A percentile compares a stretch with the other conserved stretches of the same genome.
phyloP scores from a whole-genome alignment of 2,797 vertebrate species.

The Heteromormyrus szaboi region DNA sequence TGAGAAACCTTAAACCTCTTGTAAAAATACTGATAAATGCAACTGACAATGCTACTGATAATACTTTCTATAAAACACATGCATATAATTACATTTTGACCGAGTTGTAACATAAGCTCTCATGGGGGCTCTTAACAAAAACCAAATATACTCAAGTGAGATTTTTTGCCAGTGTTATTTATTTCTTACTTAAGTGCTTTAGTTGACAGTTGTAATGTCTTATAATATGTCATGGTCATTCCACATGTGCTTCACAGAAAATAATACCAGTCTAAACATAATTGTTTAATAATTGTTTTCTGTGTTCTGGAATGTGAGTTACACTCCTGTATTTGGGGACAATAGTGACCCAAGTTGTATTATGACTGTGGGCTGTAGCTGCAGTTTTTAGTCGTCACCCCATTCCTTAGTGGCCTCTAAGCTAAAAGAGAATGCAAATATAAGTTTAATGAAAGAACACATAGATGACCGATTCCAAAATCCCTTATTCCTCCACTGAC shows the following conservation, averaged over 20 bases:
- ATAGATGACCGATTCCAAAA: neutral
- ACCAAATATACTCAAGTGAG: neutral
- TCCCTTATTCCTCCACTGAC: neutral
- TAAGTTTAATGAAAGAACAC: neutral
- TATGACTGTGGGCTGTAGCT: neutral
- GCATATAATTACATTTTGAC: neutral
- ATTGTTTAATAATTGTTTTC: neutral
- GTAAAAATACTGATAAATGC: neutral
- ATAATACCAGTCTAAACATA: neutral
- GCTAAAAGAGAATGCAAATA: neutral
- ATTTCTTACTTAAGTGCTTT: neutral
- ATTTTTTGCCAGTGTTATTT: neutral
- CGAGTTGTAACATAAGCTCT: neutral
- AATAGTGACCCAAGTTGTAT: neutral
- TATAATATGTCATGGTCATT: neutral
- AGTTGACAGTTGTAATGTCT: neutral
- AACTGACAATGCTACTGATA: neutral
- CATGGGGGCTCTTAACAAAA: neutral
- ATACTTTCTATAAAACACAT: constrained; percentile 11
- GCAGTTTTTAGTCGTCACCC: neutral
- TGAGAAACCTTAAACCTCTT: neutral
- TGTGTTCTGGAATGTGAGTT: neutral
- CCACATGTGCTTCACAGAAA: constrained; percentile 3
- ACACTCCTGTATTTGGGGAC: neutral
- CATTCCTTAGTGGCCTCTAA: neutral